Evolutionary conservation across 1,140 invertebrate species (phyloP).

Genomic region (Drosophila parvula): DNA sequence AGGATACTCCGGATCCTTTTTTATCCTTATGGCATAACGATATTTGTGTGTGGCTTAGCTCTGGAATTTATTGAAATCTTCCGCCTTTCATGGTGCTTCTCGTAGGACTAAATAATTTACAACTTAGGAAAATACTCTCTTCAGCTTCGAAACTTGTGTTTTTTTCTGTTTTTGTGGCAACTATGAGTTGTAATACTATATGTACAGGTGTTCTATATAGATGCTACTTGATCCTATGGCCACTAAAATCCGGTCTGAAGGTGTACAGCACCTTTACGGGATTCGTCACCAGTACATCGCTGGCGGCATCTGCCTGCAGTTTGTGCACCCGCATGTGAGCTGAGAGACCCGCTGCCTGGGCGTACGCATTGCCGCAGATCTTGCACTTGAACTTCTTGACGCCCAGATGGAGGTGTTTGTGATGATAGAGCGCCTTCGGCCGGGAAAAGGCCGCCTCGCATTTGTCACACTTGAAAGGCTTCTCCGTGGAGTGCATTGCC

Average conservation of each 20-base stretch:
- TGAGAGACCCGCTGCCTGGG: constrained; percentile 74
- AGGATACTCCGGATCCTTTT: background rate
- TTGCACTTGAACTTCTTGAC: constrained; percentile 93
- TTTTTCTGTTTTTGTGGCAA: background rate
- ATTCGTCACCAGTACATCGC: background rate
- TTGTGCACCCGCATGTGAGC: constrained; percentile 79
- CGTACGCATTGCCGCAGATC: constrained; percentile 79
- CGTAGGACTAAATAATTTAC: background rate
- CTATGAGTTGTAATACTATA: background rate
- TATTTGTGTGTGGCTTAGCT: too few relatives aligned
- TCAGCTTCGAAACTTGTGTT: too few relatives aligned
- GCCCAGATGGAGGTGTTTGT: constrained; percentile 91
- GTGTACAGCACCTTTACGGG: constrained; percentile 25
- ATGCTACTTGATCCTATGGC: background rate
- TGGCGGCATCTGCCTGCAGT: constrained; percentile 32
- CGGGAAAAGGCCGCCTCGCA: constrained; percentile 92
- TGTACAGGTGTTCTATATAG: background rate
- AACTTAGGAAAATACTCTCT: too few relatives aligned
- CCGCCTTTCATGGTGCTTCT: background rate
- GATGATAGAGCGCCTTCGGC: constrained; percentile 93
- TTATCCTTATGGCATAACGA: too few relatives aligned
- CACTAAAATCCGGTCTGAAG: background rate
- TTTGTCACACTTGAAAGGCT: constrained; percentile 90
- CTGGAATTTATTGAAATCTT: background rate
- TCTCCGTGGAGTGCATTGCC: constrained; percentile 92